Evolutionary conservation across 1,140 invertebrate genomes (phyloP).

Genomic region (Phortica variegata): DNA sequence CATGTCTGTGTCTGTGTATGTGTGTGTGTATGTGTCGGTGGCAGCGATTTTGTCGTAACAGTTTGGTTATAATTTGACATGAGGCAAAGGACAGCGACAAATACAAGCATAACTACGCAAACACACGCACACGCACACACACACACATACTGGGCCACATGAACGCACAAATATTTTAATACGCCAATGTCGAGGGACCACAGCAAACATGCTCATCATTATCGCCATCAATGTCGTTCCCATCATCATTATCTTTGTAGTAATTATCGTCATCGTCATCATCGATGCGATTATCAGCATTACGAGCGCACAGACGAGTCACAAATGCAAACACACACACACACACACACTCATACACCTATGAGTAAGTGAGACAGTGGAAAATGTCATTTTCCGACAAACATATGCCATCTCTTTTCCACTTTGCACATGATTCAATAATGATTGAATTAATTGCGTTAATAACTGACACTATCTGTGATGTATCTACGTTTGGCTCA

Average conservation of each 20-base stretch:
- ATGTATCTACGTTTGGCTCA: slow-evolving; percentile 15
- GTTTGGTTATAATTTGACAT: slow-evolving; percentile 55
- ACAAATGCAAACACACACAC: too few species aligned
- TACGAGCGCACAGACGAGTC: too few species aligned
- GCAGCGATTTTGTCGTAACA: slow-evolving; percentile 47
- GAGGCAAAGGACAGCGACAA: too few species aligned
- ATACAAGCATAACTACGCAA: slow-evolving; percentile 46
- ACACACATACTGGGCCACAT: slow-evolving; percentile 16
- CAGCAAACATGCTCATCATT: background rate
- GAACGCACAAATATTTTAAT: slow-evolving; percentile 18
- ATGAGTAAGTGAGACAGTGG: slow-evolving; percentile 4
- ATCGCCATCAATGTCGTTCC: slow-evolving; percentile 28
- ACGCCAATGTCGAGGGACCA: slow-evolving; percentile 11
- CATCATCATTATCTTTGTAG: slow-evolving; percentile 24
- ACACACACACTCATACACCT: too few species aligned
- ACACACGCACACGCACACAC: slow-evolving; percentile 13
- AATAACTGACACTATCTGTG: slow-evolving; percentile 54
- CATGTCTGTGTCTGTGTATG: background rate
- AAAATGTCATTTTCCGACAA: slow-evolving; percentile 42
- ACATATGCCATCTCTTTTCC: slow-evolving; percentile 38
- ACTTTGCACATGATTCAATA: slow-evolving; percentile 56
- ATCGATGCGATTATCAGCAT: slow-evolving; percentile 4
- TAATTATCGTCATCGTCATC: slow-evolving; percentile 5
- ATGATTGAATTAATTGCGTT: slow-evolving; percentile 58
- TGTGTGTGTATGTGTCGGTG: slow-evolving; percentile 4